Base-by-base conservation (phyloP, 2,888 invertebrate species). In the Callinectes sapidus region DNA sequence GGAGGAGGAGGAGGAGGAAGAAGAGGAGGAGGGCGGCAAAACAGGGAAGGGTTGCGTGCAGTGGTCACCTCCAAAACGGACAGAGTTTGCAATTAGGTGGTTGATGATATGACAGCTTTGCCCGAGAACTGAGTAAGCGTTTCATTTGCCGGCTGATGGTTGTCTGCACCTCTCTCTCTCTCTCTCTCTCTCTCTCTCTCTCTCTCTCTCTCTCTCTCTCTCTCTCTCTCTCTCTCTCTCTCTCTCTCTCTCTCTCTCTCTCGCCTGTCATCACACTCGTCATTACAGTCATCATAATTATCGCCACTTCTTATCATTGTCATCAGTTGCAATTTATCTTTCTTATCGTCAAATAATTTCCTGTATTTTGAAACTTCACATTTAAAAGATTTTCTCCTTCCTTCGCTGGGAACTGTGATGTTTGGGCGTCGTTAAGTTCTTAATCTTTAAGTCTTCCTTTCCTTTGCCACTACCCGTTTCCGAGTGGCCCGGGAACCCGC, bases 201-300 rank as follows among this genome's bases (percentile, higher is more conserved):
- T 71, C n/a, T 71, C n/a, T 71, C n/a, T 71, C 87, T 87, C 87
- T 87, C 87, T 87, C 87, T 87, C 87, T 87, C 87, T 87, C 87
- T 87, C 87, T 87, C 87, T 87, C 87, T 87, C 87, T 87, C 87
- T 87, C 87, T 87, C 87, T 87, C 87, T 87, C 87, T 87, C 87
- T 87, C 87, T 87, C 87, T 87, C 87, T 87, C 87, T 87, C 87
- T 87, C 87, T 71, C 71, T 71, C 71, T 71, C 28, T 28, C 71
- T 71, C 71, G 0, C 71, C 71, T 71, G 71, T 71, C 71, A 71
- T 28, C 71, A 28, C 71, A 28, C 10, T 28, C 28, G 71, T 71
- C 71, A 71, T 71, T 71, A 71, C 13, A 23, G 71, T 71, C 71
- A 71, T 71, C 71, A 71, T 71, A 71, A 71, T 71, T 71, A 71